Evolutionary conservation across 2,113 vertebrate genomes (phyloP).

Genomic region (Anarrhichthys ocellatus): DNA sequence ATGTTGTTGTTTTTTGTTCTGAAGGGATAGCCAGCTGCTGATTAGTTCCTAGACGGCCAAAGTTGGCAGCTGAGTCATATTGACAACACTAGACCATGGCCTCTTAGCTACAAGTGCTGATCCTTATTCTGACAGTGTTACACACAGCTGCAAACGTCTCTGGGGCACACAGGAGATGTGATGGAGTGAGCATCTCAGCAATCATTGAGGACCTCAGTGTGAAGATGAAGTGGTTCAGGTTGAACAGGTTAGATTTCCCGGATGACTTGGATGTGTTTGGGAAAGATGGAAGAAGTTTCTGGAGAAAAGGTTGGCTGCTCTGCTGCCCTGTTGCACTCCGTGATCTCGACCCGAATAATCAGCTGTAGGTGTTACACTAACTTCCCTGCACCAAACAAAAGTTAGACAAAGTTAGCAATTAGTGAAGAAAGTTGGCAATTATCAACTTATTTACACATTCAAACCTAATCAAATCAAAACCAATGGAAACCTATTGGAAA

Average conservation of each 20-base stretch:
- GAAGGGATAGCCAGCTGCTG: background rate
- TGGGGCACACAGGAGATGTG: background rate
- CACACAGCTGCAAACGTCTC: background rate
- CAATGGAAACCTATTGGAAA: too few species aligned
- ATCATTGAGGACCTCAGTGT: background rate
- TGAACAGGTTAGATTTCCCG: constrained; percentile 2
- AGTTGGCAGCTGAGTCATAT: background rate
- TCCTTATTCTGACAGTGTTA: constrained; percentile 1
- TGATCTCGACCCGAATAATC: background rate
- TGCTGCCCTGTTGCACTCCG: background rate
- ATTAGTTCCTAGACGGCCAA: background rate
- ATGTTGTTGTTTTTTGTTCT: background rate
- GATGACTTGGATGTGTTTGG: background rate
- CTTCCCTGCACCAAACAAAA: background rate
- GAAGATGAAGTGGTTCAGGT: background rate
- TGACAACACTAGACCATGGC: background rate
- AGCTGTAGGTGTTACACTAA: background rate
- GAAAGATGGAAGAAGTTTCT: background rate
- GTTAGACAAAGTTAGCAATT: background rate
- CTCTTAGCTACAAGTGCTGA: background rate
- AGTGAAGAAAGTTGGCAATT: background rate
- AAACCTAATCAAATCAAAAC: background rate
- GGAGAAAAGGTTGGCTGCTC: background rate
- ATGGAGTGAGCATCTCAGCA: constrained; percentile 2
- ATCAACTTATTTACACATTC: background rate